Evolutionary conservation across 2,797 vertebrate genomes (phyloP), one percentile per base, ranked within the genome.

Genomic region (Salarias fasciatus): DNA sequence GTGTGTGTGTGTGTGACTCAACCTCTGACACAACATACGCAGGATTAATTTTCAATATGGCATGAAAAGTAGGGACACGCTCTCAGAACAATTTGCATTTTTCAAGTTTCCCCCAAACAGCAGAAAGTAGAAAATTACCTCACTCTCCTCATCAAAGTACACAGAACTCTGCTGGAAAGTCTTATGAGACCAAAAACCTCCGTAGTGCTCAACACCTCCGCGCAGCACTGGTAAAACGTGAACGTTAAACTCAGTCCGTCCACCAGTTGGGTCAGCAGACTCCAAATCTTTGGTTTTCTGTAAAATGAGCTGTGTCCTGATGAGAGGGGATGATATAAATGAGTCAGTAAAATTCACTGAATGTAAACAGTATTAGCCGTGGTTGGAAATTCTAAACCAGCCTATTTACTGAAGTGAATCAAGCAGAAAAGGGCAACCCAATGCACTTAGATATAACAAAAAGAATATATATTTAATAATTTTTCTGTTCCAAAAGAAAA

Each of bases 11-110:
- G 33, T 35, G 33, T 35, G 33, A 6, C 33, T 9, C 2, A 9
- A 35, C 33, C 31, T 51, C 46, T 43, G 46, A 57, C 12, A 57
- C 38, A 7, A 38, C 36, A 24, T 50, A 49, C 37, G 18, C 14
- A 45, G 53, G 33, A 13, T 48, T 54, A 2, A 63, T 46, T 50
- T 40, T 40, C 15, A 51, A 18, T 8, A 14, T 29, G n/a, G 28
- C 33, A 44, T 62, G 28, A 36, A 62, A 63, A 53, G 35, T 15
- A 11, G 15, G 63, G 28, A 54, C 68, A 55, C 13, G 13, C 43
- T 61, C 18, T 45, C 30, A 40, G 42, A 63, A 8, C 5, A 40
- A 60, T 56, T 56, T 56, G 37, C n/a, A 64, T 64, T 56, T 72
- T 53, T 61, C 0, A 24, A 35, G 6, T 36, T 38, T 58, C 59